Conservation (phyloP, 2,113 vertebrate species). For the Cyphomyrus plagiostoma region DNA sequence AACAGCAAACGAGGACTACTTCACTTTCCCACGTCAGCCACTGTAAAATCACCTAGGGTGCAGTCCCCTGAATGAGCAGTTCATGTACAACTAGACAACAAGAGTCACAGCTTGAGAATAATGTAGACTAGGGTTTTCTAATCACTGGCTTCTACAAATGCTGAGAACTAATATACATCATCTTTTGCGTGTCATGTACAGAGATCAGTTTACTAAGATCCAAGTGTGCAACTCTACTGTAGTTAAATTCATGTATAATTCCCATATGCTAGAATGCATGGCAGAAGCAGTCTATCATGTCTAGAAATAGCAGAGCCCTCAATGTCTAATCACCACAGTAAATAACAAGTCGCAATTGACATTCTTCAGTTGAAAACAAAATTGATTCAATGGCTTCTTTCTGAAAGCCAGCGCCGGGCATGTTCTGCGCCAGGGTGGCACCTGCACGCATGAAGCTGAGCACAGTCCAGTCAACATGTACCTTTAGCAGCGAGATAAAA, state of each 20-base stretch:
- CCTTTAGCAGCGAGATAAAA: not conserved
- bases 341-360: not conserved
- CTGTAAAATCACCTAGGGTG: not conserved
- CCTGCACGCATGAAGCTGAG: not conserved
- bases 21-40: not conserved
- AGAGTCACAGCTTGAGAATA: not conserved
- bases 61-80: not conserved
- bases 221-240: not conserved
- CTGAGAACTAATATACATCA: not conserved
- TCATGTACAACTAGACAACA: not conserved
- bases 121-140: not conserved
- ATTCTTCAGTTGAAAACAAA: constrained; percentile 12
- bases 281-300: not conserved
- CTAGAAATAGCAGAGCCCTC: not conserved
- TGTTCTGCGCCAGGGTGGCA: not conserved
- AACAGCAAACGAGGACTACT: not conserved
- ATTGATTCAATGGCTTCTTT: constrained; percentile 33
- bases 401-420: not conserved
- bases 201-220: not conserved
- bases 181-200: not conserved
- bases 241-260: not conserved
- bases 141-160: not conserved
- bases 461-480: not conserved
- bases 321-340: not conserved
- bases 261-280: not conserved